Conservation (phyloP, 2,797 vertebrate species). For the Pelodytes ibericus region DNA sequence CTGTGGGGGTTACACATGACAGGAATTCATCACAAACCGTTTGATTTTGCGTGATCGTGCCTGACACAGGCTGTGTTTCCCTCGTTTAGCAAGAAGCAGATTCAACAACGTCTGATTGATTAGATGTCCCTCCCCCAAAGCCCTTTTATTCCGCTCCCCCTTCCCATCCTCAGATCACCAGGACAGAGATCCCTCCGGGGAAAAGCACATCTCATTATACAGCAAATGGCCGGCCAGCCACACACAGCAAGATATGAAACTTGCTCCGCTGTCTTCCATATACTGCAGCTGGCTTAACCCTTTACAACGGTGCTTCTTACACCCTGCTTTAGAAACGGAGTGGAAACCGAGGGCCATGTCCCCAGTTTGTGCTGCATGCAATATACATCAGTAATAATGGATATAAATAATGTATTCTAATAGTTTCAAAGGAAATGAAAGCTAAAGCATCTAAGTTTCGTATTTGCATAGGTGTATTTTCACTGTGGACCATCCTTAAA, state of each 20-base stretch:
- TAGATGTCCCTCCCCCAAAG: conserved; percentile 56
- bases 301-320: not conserved
- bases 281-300: conserved; percentile 18
- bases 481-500: too few relatives aligned
- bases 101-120: conserved; percentile 68
- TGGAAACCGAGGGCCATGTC: too few relatives aligned
- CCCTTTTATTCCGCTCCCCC: conserved; percentile 35
- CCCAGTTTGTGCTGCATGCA: too few relatives aligned
- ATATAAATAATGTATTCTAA: too few relatives aligned
- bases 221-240: conserved; percentile 66
- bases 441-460: too few relatives aligned
- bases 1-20: conserved; percentile 44
- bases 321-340: too few relatives aligned
- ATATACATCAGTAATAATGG: too few relatives aligned
- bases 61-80: conserved; percentile 71
- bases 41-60: conserved; percentile 67
- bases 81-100: conserved; percentile 70
- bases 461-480: too few relatives aligned
- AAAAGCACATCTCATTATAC: conserved; percentile 57
- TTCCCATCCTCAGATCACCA: not conserved
- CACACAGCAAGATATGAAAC: conserved; percentile 54
- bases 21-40: conserved; percentile 41
- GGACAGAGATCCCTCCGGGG: conserved; percentile 36
- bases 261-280: conserved; percentile 37
- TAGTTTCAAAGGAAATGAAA: too few relatives aligned